Evolutionary conservation across 35 echinoderm and acorn worm species (phyloP), one percentile per base, ranked within the genome.

Genomic region (Apostichopus californicus): DNA sequence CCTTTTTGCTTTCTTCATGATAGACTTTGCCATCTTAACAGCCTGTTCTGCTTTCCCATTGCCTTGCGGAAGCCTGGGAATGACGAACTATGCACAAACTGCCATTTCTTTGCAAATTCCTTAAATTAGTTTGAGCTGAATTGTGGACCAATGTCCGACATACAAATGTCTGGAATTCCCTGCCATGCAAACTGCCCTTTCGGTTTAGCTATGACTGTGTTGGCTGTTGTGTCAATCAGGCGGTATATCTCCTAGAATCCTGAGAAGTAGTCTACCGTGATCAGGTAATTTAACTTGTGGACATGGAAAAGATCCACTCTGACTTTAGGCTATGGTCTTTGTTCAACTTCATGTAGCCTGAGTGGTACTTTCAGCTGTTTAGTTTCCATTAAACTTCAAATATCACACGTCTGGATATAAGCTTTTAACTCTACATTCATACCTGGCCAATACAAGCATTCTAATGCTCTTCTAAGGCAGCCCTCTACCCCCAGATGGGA

Each of bases 211-310:
- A 97, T 92, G 0, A 91, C 93, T 18, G 77, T 97, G 23, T 71
- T 9, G 0, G 90, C 20, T 9, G 75, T 73, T 8, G 95, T 93
- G 24, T 97, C 59, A n/a, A 79, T 6, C 7, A 97, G 78, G 55
- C 75, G 77, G 79, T 97, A 87, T 13, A 94, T 77, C 83, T 97
- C 93, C 93, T 79, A 94, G 65, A 94, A 97, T 20, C 82, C 80
- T 77, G 93, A 94, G 52, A 92, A 91, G 78, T 95, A 94, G 70
- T 94, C 95, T 13, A 96, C 93, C 15, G 83, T 94, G 59, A 94
- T 70, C 60, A 96, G 56, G 77, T 92, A 96, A 21, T 94, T 81
- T 56, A 77, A 85, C 46, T 94, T 73, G 1, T 80, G 53, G 14
- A 79, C 78, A 14, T 79, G 52, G 77, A 94, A 96, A 22, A 94